Conservation (phyloP, 2,888 invertebrate species). For the Drosophila histrio region DNA sequence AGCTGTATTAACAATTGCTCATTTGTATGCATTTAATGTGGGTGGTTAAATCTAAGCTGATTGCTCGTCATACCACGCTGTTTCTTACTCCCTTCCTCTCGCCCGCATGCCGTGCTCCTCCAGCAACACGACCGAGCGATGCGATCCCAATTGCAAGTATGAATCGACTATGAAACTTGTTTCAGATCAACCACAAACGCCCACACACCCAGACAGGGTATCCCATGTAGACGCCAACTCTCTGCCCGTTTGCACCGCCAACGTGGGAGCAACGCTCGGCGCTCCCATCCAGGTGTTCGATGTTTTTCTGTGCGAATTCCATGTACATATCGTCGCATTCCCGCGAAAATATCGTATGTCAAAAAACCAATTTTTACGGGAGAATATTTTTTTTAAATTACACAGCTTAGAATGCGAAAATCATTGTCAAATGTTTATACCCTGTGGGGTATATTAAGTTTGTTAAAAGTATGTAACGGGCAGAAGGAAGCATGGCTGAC, state of each 20-base stretch:
- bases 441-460: no score
- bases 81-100: background rate
- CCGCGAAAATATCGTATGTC: no score
- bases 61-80: slow-evolving; percentile 8
- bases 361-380: no score
- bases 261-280: slow-evolving; percentile 67
- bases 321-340: no score
- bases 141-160: slow-evolving; percentile 55
- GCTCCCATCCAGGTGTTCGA: slow-evolving; percentile 68
- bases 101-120: background rate
- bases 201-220: slow-evolving; percentile 40
- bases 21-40: slow-evolving; percentile 64
- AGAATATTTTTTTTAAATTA: no score
- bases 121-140: slow-evolving; percentile 1
- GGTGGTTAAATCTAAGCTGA: slow-evolving; percentile 37
- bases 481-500: no score
- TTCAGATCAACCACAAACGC: slow-evolving; percentile 42
- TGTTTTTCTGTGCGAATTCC: slow-evolving; percentile 55
- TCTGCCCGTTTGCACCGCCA: background rate
- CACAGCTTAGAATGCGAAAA: no score
- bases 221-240: background rate
- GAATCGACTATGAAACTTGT: slow-evolving; percentile 61
- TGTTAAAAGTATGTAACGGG: no score
- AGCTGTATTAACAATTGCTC: slow-evolving; percentile 19
- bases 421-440: no score